Base-by-base conservation (phyloP, 1,140 invertebrate species). In the Mya arenaria region DNA sequence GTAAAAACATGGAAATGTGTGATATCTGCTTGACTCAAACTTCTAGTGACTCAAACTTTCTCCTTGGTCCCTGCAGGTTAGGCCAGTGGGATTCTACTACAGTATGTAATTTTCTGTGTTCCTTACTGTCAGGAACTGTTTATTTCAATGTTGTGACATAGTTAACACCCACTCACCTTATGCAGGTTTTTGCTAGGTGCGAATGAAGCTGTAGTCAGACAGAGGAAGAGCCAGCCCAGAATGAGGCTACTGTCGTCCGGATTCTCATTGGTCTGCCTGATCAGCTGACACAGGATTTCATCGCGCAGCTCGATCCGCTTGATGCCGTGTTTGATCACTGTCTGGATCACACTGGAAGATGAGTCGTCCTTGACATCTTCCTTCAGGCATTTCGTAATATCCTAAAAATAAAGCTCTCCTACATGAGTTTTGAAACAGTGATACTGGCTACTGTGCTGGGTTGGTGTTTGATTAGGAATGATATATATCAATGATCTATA, bases 221-320 rank as follows among this genome's bases (percentile, higher is more conserved):
- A 98, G 34, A 99, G 93, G 0, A 99, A 92, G 30, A 98, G 93
- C 98, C 98, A 99, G 19, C 98, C 94, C 62, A 96, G 87, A 3
- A 91, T 44, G 3, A 95, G 94, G 93, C 96, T 95, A 60, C 98
- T 97, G 3, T 82, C 94, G 86, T 88, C 95, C 95, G n/a, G 97
- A 93, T 99, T 99, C 84, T 97, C 98, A 13, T 98, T 99, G 8
- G 98, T 99, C 94, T 99, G 98, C 91, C 99, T 99, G 96, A 99
- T 98, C 60, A 99, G 93, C 93, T 99, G 98, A 92, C 98, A 99
- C 90, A 99, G 99, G 66, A 99, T 96, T 93, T 99, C 99, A 92
- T 99, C 99, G 8, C 98, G 94, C 0, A 99, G 94, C 79, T 95
- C 95, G 96, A 94, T 97, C 93, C 99, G 97, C 93, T 99, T 99